phyloP scores from a whole-genome alignment of 2,113 vertebrate genomes.

The Typhlomys cinereus region DNA sequence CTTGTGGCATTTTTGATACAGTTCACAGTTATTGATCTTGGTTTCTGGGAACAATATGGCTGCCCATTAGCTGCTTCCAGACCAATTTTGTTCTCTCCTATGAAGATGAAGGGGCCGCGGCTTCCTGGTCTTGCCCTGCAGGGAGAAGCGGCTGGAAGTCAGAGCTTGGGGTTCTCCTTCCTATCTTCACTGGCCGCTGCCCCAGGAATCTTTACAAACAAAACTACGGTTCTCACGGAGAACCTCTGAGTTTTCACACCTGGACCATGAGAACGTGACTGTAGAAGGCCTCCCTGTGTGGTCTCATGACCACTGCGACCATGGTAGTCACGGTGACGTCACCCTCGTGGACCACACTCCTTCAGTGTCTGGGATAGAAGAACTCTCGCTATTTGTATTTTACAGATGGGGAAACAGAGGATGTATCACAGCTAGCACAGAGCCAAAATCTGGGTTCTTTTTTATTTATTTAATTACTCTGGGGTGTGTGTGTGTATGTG shows the following conservation, averaged over 20 bases:
- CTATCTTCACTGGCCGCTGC: neutral
- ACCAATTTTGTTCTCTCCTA: constrained; percentile 62
- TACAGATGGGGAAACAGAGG: neutral
- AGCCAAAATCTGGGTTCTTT: neutral
- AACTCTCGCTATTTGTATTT: neutral
- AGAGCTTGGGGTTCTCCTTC: neutral
- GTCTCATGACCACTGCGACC: neutral
- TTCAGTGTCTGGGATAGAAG: neutral
- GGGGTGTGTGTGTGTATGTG: neutral
- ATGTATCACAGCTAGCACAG: fast-evolving
- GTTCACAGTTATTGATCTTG: constrained; percentile 79
- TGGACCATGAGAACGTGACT: neutral
- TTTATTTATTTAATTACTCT: neutral
- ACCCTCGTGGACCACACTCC: no score
- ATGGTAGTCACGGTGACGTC: neutral
- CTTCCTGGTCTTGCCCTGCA: neutral
- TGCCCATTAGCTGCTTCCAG: constrained; percentile 64
- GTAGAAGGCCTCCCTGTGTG: neutral
- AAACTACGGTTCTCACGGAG: neutral
- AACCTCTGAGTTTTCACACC: neutral
- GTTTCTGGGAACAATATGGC: constrained; percentile 77
- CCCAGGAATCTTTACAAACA: neutral
- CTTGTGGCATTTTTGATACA: constrained; percentile 80
- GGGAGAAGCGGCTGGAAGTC: neutral
- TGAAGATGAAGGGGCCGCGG: constrained; percentile 11